These are phyloP conservation scores for Meliscaeva auricollis DNA, from an alignment of 2,888 invertebrate species.

Conservation along the genomic window DNA sequence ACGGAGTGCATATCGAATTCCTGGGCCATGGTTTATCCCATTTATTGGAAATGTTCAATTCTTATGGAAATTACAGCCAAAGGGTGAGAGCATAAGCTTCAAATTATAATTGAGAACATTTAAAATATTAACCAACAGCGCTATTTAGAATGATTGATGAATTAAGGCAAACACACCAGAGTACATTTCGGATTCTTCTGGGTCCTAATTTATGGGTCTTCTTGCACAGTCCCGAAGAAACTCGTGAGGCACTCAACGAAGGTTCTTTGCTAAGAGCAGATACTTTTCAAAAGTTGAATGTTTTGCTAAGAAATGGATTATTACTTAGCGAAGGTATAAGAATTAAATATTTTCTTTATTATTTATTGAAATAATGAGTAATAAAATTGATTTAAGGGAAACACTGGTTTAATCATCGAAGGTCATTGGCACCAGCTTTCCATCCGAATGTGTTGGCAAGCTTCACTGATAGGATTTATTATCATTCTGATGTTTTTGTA, in stretches of 20 bases:
- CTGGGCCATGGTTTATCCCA: constrained; percentile 82
- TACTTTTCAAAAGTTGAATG: constrained; percentile 80
- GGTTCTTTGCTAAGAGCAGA: constrained; percentile 79
- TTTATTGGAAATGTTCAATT: constrained; percentile 82
- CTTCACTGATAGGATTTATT: constrained; percentile 88
- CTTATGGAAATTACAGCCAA: constrained; percentile 81
- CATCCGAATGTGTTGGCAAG: constrained; percentile 90
- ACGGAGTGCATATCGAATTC: constrained; percentile 78
- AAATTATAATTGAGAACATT: neutral
- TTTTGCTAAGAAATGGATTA: constrained; percentile 82
- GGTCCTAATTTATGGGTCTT: constrained; percentile 83
- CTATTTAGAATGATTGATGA: constrained; percentile 80
- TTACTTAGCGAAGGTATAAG: constrained; percentile 81
- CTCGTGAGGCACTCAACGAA: constrained; percentile 81
- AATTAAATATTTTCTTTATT: no score
- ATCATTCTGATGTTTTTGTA: constrained; percentile 86
- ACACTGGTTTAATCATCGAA: constrained; percentile 89
- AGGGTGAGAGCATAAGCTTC: constrained; percentile 78
- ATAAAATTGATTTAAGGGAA: constrained; percentile 78
- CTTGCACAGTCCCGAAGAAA: constrained; percentile 80
- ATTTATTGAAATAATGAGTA: no score
- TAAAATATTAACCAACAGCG: constrained; percentile 72
- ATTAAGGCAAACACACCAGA: constrained; percentile 78
- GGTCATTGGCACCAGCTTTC: constrained; percentile 90
- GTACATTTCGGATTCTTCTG: constrained; percentile 81